phyloP scores from a whole-genome alignment of 2,797 vertebrate genomes.

The Coregonus sp. region DNA sequence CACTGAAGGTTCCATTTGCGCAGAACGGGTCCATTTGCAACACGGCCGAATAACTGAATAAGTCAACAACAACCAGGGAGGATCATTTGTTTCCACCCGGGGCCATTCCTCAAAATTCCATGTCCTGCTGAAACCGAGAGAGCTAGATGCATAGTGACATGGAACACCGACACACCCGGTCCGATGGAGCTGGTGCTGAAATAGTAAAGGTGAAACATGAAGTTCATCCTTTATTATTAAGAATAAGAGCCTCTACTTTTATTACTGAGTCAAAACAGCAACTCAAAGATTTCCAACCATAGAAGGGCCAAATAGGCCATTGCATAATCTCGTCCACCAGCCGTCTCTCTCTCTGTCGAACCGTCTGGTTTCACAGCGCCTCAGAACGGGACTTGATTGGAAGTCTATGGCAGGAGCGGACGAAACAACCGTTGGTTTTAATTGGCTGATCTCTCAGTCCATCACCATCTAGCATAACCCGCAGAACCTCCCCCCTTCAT shows the following conservation, averaged over 20 bases:
- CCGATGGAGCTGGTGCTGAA: slow-evolving; percentile 62
- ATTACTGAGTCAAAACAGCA: slow-evolving; percentile 34
- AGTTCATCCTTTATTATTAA: slow-evolving; percentile 78
- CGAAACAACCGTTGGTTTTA: too few relatives aligned
- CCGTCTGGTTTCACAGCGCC: too few relatives aligned
- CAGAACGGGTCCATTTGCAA: slow-evolving; percentile 69
- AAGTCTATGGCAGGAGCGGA: too few relatives aligned
- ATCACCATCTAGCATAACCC: too few relatives aligned
- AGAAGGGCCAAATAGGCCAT: slow-evolving; percentile 13
- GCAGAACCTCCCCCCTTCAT: too few relatives aligned
- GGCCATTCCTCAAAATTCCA: slow-evolving; percentile 71
- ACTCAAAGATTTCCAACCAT: slow-evolving; percentile 19
- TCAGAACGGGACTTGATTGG: too few relatives aligned
- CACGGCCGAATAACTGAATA: slow-evolving; percentile 74
- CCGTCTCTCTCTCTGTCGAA: too few relatives aligned
- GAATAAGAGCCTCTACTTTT: slow-evolving; percentile 52
- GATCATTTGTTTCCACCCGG: slow-evolving; percentile 61
- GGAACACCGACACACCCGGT: slow-evolving; percentile 41
- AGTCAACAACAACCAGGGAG: slow-evolving; percentile 71
- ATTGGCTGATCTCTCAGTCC: too few relatives aligned
- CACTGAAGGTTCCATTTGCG: slow-evolving; percentile 67
- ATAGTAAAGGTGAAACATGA: slow-evolving; percentile 66
- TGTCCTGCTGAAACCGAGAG: slow-evolving; percentile 72
- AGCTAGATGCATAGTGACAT: slow-evolving; percentile 57
- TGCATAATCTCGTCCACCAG: too few relatives aligned